Evolutionary conservation across 2,113 vertebrate genomes (phyloP).

Genomic region (Oryzias celebensis): DNA sequence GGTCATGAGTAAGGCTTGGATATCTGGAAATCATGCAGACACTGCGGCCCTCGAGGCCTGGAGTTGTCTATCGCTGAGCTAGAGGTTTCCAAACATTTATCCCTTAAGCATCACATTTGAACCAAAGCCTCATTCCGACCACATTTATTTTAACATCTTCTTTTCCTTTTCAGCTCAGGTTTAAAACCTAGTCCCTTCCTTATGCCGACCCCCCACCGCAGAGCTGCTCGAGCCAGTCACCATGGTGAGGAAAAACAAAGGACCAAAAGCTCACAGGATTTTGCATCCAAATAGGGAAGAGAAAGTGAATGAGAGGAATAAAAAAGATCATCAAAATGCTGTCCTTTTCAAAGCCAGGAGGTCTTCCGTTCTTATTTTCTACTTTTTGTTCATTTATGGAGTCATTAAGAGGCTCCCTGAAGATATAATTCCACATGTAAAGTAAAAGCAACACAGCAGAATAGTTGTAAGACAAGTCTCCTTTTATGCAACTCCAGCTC

Average conservation of each 20-base stretch:
- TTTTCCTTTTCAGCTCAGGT: no score
- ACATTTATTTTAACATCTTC: no score
- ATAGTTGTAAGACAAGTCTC: background rate
- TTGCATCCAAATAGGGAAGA: slow-evolving; percentile 34
- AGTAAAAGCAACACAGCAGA: background rate
- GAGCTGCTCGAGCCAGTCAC: slow-evolving; percentile 57
- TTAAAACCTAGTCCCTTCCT: slow-evolving; percentile 1
- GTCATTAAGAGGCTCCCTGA: background rate
- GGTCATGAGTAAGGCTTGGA: no score
- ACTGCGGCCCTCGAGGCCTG: no score
- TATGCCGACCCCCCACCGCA: slow-evolving; percentile 5
- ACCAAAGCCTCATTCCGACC: no score
- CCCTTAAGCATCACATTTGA: no score
- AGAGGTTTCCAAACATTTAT: no score
- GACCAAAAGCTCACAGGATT: slow-evolving; percentile 46
- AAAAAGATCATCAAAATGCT: slow-evolving; percentile 8
- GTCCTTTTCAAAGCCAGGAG: slow-evolving; percentile 17
- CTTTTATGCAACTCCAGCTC: no score
- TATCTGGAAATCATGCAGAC: no score
- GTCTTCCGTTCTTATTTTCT: background rate
- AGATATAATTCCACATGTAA: background rate
- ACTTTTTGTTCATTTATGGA: slow-evolving; percentile 14
- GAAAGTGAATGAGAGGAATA: slow-evolving; percentile 25
- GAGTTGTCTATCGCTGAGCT: no score
- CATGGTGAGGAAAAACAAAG: slow-evolving; percentile 72